Conservation (phyloP, 2,113 vertebrate species). For the Epinephelus lanceolatus region DNA sequence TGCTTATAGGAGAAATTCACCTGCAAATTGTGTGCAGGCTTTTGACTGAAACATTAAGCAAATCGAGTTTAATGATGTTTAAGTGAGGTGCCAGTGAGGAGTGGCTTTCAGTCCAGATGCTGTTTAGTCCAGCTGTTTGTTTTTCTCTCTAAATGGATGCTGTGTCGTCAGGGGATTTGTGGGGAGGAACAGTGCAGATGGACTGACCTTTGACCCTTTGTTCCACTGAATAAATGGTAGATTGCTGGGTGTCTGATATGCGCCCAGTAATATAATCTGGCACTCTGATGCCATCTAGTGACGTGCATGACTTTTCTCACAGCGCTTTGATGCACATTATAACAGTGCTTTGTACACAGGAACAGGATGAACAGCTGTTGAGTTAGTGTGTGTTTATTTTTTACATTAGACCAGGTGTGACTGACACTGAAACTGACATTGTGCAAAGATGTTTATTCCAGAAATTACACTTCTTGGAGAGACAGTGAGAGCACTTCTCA, state of each 20-base stretch:
- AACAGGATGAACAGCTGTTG: neutral
- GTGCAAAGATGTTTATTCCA: constrained; percentile 63
- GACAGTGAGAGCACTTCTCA: constrained; percentile 5
- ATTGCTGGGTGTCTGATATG: constrained; percentile 38
- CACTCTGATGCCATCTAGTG: constrained; percentile 80
- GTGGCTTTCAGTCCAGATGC: constrained; percentile 58
- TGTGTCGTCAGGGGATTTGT: constrained; percentile 72
- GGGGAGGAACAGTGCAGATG: constrained; percentile 64
- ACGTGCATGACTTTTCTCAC: neutral
- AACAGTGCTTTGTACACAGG: neutral
- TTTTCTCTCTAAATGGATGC: constrained; percentile 72
- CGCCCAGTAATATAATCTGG: constrained; percentile 16
- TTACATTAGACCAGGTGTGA: neutral
- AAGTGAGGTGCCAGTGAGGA: constrained; percentile 33
- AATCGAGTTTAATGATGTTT: constrained; percentile 31
- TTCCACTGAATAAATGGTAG: constrained; percentile 67
- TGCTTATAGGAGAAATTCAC: constrained; percentile 7
- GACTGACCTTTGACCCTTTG: constrained; percentile 76
- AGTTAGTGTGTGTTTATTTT: neutral
- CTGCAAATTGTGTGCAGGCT: neutral
- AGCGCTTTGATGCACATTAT: neutral
- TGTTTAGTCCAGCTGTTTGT: constrained; percentile 57
- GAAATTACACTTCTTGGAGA: constrained; percentile 23
- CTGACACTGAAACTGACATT: neutral
- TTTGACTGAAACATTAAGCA: neutral